phyloP scores from a whole-genome alignment of 2,888 invertebrate species.

The Theodoxus fluviatilis region DNA sequence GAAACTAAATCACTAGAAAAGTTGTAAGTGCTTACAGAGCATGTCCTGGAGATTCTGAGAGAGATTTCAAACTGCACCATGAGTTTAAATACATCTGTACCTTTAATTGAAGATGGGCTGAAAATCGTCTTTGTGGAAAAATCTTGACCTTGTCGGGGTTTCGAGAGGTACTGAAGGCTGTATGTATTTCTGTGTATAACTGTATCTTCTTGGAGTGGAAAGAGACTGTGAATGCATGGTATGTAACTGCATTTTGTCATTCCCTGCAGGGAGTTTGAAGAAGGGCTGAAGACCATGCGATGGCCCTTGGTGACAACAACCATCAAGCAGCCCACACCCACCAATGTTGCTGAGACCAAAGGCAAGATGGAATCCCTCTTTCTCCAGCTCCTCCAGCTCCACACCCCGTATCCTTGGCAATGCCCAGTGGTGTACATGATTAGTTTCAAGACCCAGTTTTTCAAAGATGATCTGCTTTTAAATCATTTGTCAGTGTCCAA shows the following conservation, averaged over 20 bases:
- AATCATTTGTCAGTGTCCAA: no score
- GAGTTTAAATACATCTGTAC: no score
- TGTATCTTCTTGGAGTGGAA: no score
- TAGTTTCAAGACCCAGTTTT: no score
- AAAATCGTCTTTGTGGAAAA: background rate
- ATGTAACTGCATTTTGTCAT: background rate
- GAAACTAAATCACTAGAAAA: no score
- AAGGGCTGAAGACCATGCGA: conserved; percentile 77
- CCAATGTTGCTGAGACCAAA: conserved; percentile 63
- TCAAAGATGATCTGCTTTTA: no score
- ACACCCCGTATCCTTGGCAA: conserved; percentile 74
- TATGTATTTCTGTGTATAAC: background rate
- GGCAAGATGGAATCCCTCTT: conserved; percentile 75
- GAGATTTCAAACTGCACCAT: no score
- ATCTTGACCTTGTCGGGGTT: background rate
- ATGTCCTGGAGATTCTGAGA: no score
- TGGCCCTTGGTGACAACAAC: conserved; percentile 82
- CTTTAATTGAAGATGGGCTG: no score
- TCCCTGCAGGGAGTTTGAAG: conserved; percentile 79
- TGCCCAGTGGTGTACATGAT: background rate
- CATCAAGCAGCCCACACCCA: conserved; percentile 67
- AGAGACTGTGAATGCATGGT: background rate
- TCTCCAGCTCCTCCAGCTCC: conserved; percentile 76
- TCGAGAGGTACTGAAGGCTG: background rate
- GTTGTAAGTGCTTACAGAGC: no score